Conservation (phyloP, 1,140 invertebrate genomes). For the Armadillidium nasatum region DNA sequence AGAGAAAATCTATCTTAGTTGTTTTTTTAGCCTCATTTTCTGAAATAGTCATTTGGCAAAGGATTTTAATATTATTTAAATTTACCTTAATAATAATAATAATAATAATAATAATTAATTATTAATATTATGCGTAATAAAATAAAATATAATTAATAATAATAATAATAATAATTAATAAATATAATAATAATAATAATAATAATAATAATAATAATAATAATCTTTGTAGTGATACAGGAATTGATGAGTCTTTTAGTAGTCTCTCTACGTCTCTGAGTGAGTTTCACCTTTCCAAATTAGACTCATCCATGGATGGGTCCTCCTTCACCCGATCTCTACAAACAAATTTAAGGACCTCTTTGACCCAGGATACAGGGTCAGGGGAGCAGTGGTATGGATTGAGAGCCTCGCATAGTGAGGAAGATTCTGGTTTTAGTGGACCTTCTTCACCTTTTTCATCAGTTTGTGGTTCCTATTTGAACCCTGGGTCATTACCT, state of each 20-base stretch:
- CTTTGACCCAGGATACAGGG: slow-evolving; percentile 6
- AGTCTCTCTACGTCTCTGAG: slow-evolving; percentile 47
- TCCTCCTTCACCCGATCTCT: neutral
- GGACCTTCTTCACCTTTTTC: slow-evolving; percentile 45
- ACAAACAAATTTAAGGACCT: slow-evolving; percentile 30
- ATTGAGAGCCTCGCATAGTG: slow-evolving; percentile 30
- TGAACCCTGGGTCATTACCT: slow-evolving; percentile 25
- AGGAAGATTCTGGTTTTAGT: slow-evolving; percentile 46
- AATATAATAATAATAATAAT: too few species aligned
- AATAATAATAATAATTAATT: too few species aligned
- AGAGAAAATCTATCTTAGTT: too few species aligned
- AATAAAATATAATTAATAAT: too few species aligned
- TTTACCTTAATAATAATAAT: too few species aligned
- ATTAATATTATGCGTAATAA: too few species aligned
- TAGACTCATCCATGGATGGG: slow-evolving; percentile 24
- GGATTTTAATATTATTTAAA: too few species aligned
- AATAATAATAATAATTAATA: too few species aligned
- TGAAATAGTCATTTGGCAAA: too few species aligned
- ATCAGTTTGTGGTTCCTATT: slow-evolving; percentile 35
- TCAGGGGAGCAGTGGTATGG: slow-evolving; percentile 16
- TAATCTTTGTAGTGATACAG: slow-evolving; percentile 47
- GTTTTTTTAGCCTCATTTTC: too few species aligned
- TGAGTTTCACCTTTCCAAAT: slow-evolving; percentile 35
- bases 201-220: too few species aligned
- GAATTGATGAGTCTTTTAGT: slow-evolving; percentile 46